A percentile compares a stretch with the other conserved stretches of the same genome.
phyloP scores from a whole-genome alignment of 2,888 invertebrate genomes.

The Drosophila tripunctata region DNA sequence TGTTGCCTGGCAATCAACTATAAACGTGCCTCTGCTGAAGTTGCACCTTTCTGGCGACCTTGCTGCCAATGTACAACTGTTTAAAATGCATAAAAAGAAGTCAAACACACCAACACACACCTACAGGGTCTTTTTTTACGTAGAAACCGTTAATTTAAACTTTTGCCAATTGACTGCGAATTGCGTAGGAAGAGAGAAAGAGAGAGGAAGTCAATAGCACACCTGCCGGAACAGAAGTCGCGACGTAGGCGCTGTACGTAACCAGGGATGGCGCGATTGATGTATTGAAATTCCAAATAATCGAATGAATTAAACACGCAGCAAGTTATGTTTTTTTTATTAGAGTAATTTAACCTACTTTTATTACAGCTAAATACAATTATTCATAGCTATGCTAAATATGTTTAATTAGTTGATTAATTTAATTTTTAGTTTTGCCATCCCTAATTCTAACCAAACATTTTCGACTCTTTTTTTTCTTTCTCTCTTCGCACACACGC shows the following conservation, averaged over 20 bases:
- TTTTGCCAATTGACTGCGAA: constrained; percentile 2
- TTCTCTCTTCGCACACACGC: constrained; percentile 5
- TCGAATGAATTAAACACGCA: too few species aligned
- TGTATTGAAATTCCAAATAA: too few species aligned
- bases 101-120: background rate
- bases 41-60: constrained; percentile 33
- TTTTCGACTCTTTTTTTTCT: constrained; percentile 12
- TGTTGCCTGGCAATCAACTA: constrained; percentile 20
- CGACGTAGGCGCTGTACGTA: constrained; percentile 47
- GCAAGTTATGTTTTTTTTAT: too few species aligned
- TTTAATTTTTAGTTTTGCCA: too few species aligned
- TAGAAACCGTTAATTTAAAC: constrained; percentile 39
- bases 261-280: too few species aligned
- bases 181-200: background rate
- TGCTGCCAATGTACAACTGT: constrained; percentile 43
- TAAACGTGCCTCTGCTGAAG: constrained; percentile 29
- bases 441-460: constrained; percentile 36
- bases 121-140: constrained; percentile 43
- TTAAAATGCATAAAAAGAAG: constrained; percentile 35
- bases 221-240: constrained; percentile 55
- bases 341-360: too few species aligned
- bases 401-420: too few species aligned
- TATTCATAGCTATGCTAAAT: too few species aligned
- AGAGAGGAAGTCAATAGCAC: constrained; percentile 38
- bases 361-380: too few species aligned